These are phyloP conservation scores for Rana temporaria DNA, from an alignment of 2,113 vertebrate genomes.

Conservation along the genomic window DNA sequence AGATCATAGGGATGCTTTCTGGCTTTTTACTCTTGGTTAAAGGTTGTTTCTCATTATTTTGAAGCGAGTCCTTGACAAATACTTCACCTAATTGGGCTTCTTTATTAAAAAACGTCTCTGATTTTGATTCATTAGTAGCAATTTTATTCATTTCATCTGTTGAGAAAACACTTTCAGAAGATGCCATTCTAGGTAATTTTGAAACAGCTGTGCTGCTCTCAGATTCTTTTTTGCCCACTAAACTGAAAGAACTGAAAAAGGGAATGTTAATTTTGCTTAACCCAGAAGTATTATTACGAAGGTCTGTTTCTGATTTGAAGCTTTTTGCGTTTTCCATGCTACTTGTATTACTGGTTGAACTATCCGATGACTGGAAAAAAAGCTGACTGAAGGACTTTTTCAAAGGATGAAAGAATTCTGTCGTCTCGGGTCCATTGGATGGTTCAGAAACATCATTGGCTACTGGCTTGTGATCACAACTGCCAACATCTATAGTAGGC, in stretches of 20 bases:
- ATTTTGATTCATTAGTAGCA: neutral
- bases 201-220: conserved; percentile 73
- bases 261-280: conserved; percentile 71
- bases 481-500: neutral
- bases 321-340: conserved; percentile 60
- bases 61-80: neutral
- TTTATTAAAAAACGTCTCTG: neutral
- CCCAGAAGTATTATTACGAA: conserved; percentile 67
- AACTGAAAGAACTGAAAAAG: conserved; percentile 68
- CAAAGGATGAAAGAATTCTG: conserved; percentile 83
- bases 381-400: conserved; percentile 87
- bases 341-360: conserved; percentile 63
- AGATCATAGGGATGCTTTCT: neutral
- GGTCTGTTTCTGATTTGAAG: conserved; percentile 73
- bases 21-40: neutral
- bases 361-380: conserved; percentile 76
- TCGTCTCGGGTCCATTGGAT: conserved; percentile 57
- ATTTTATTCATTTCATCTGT: conserved; percentile 51
- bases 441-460: neutral
- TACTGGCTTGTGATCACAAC: neutral
- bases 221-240: conserved; percentile 67
- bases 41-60: neutral
- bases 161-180: conserved; percentile 70
- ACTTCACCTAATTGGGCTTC: neutral
- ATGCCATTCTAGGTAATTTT: conserved; percentile 76